Percentiles rank a stretch among this genome's conserved stretches.
phyloP scores from a whole-genome alignment of 2,888 invertebrate genomes.

The Cryptops parisi region DNA sequence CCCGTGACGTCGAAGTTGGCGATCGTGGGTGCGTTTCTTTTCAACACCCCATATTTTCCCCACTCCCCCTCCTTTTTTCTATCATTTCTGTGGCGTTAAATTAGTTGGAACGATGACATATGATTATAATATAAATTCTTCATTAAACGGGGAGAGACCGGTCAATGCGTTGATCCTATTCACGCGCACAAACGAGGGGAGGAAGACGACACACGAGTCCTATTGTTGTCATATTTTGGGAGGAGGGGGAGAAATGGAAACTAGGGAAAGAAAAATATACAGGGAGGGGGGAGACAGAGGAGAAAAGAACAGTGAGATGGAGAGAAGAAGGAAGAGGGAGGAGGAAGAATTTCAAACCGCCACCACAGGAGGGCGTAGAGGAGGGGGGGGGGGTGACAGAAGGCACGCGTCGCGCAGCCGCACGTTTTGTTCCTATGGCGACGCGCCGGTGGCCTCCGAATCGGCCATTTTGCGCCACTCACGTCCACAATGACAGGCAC shows the following conservation, averaged over 20 bases:
- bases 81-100: constrained; percentile 9
- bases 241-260: too few relatives aligned
- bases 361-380: background rate
- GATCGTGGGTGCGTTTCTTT: too few relatives aligned
- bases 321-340: background rate
- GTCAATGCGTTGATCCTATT: background rate
- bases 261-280: too few relatives aligned
- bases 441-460: background rate
- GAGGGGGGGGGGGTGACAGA: background rate
- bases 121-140: constrained; percentile 14
- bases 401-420: background rate
- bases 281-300: too few relatives aligned
- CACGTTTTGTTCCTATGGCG: background rate
- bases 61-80: background rate
- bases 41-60: too few relatives aligned
- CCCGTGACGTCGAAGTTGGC: too few relatives aligned
- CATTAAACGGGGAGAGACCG: too few relatives aligned
- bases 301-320: too few relatives aligned
- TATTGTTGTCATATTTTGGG: background rate
- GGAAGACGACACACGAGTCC: background rate
- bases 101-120: constrained; percentile 12
- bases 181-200: background rate
- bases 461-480: background rate
- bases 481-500: too few relatives aligned
- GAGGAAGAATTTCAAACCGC: background rate